Conservation (phyloP, 2,113 vertebrate species). For the Alethe castanea region DNA sequence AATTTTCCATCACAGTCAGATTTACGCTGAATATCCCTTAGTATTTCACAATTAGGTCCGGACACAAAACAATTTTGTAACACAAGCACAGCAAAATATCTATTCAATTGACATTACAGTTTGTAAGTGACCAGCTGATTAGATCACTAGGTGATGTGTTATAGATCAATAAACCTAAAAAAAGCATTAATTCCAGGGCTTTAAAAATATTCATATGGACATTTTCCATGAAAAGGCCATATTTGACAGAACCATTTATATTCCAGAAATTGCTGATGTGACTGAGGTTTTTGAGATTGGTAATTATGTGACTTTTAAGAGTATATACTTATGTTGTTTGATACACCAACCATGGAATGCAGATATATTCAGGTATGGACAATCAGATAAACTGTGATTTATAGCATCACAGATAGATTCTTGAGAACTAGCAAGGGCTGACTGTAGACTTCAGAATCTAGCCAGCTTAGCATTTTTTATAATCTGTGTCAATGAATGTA, state of each 20-base stretch:
- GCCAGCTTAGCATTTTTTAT: background rate
- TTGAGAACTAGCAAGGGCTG: background rate
- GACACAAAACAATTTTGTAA: conserved; percentile 37
- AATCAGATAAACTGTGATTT: background rate
- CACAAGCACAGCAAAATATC: background rate
- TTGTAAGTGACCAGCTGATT: conserved; percentile 37
- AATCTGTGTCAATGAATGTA: background rate
- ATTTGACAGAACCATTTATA: conserved; percentile 1
- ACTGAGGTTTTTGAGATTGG: background rate
- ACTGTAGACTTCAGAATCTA: background rate
- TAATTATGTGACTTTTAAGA: background rate
- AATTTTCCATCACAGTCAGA: background rate
- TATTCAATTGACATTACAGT: conserved; percentile 22
- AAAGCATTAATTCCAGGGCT: background rate
- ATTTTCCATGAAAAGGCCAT: background rate
- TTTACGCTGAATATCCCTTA: conserved; percentile 14
- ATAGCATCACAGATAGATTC: background rate
- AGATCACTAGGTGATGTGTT: background rate
- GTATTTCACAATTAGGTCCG: conserved; percentile 37
- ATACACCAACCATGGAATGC: background rate
- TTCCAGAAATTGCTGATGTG: background rate
- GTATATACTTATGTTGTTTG: background rate
- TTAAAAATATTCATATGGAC: conserved; percentile 30
- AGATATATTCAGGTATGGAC: background rate
- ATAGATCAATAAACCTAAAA: conserved; percentile 27